These are phyloP conservation scores for Tetramorium simillimum DNA, from an alignment of 1,140 invertebrate species.

Conservation along the genomic window DNA sequence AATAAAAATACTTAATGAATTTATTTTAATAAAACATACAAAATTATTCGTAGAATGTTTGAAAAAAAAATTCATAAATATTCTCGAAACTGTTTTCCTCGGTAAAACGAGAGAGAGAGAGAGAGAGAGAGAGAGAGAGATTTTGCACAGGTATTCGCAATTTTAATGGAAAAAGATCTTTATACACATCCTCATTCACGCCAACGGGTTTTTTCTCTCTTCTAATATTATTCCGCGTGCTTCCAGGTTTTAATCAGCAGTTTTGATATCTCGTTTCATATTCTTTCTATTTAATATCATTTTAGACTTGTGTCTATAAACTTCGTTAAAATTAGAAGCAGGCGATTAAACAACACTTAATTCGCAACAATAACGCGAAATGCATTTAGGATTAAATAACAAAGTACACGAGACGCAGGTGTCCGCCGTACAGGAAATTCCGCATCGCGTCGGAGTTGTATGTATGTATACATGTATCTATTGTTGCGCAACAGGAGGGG, in stretches of 20 bases:
- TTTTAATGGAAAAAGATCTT: background rate
- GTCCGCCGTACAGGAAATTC: conserved; percentile 28
- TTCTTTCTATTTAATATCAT: background rate
- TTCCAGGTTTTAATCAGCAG: background rate
- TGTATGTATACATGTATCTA: background rate
- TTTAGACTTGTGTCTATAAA: background rate
- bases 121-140: background rate
- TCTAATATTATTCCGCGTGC: background rate
- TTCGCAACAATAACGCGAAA: conserved; percentile 20
- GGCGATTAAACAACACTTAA: conserved; percentile 29
- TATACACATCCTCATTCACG: background rate
- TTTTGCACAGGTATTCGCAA: background rate
- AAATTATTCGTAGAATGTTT: background rate
- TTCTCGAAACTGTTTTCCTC: background rate
- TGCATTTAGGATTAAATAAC: conserved; percentile 43
- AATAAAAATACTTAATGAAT: background rate
- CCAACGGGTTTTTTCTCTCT: background rate
- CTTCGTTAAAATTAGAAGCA: background rate
- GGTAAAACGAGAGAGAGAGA: background rate
- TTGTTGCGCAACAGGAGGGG: background rate
- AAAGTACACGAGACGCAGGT: conserved; percentile 44
- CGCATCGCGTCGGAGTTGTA: background rate
- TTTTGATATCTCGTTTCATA: background rate
- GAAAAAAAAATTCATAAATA: background rate
- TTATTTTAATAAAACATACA: background rate